phyloP scores from a whole-genome alignment of 2,797 vertebrate species.

The Manis crassicaudata region DNA sequence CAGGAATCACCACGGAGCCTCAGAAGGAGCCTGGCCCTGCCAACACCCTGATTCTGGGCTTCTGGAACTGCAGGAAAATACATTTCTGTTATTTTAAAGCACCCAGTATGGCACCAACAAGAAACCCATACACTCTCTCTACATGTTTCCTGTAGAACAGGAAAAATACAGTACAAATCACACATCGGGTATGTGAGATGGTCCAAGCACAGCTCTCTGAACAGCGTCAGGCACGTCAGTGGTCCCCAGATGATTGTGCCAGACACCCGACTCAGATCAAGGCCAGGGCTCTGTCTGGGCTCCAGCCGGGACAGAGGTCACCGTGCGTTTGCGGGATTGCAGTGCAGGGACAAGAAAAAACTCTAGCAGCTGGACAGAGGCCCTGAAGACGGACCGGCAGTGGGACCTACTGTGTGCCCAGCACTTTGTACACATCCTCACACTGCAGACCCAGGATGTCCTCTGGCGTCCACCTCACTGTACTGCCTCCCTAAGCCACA shows the following conservation, averaged over 20 bases:
- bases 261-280: not conserved
- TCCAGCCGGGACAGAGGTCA: not conserved
- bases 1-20: not conserved
- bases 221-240: accelerated
- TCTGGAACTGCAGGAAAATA: not conserved
- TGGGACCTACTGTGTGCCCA: not conserved
- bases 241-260: not conserved
- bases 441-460: not conserved
- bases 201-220: not conserved
- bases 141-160: not conserved
- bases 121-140: not conserved
- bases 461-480: not conserved
- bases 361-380: not conserved
- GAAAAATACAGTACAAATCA: not conserved
- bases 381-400: not conserved
- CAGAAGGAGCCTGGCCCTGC: not conserved
- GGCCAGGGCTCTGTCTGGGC: not conserved
- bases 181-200: not conserved
- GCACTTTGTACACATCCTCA: no score
- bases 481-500: not conserved
- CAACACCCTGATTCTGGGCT: not conserved
- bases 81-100: not conserved
- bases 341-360: no score
- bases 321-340: accelerated
- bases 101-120: not conserved